Conservation (phyloP, 53 echinoderm and acorn worm species). For the Arbacia lixula region DNA sequence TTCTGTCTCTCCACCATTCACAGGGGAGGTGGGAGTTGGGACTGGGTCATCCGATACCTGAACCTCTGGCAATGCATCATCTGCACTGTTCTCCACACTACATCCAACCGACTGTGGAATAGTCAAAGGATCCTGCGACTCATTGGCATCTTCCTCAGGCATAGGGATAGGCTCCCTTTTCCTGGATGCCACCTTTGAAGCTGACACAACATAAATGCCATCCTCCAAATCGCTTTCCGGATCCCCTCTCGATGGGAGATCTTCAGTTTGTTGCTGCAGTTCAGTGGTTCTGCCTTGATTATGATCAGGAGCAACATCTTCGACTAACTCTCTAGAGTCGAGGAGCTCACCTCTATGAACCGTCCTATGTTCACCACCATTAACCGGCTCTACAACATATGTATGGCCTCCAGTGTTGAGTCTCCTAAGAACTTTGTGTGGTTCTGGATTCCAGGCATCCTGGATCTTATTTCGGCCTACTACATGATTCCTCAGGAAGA, state of each 20-base stretch:
- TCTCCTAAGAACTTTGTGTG: constrained; percentile 46
- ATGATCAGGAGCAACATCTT: not conserved
- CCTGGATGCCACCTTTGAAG: not conserved
- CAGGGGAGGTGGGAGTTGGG: too few relatives aligned
- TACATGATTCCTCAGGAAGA: constrained; percentile 42
- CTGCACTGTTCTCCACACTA: not conserved
- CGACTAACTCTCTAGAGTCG: constrained; percentile 54
- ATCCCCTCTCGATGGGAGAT: not conserved
- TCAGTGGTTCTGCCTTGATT: too few relatives aligned
- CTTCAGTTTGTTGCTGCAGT: not conserved
- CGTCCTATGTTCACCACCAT: constrained; percentile 55
- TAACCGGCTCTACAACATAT: too few relatives aligned
- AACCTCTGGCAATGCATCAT: not conserved
- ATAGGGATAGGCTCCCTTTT: not conserved
- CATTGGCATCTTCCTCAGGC: not conserved
- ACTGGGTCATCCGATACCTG: too few relatives aligned
- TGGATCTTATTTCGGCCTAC: constrained; percentile 58
- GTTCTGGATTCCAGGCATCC: constrained; percentile 48
- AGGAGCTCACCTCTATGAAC: constrained; percentile 65
- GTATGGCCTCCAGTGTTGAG: constrained; percentile 56
- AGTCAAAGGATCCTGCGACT: too few relatives aligned
- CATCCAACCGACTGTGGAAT: not conserved
- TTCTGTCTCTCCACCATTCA: too few relatives aligned
- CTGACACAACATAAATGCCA: not conserved
- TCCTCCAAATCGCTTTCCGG: not conserved